Evolutionary conservation across 2,797 vertebrate genomes (phyloP), one percentile per base, ranked within the genome.

Genomic region (Enteromius trimaculatus): DNA sequence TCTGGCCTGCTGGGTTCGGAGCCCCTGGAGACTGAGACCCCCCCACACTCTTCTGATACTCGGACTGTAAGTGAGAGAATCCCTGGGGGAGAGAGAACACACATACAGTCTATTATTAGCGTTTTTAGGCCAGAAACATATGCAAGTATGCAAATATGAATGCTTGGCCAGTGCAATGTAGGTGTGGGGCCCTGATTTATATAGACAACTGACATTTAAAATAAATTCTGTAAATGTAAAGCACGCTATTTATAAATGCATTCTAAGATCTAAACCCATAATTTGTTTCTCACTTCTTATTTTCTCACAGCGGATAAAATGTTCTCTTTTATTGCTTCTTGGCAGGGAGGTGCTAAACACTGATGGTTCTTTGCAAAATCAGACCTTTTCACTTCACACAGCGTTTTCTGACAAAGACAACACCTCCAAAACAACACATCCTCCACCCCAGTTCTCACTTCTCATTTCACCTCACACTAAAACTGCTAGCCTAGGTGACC

Each of bases 11-110:
- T 10, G 96, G 93, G 88, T 96, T 97, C 16, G 96, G 94, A 8
- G 96, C 94, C 82, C 96, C 97, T 77, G 98, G 97, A 0, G 97
- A 99, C 90, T 97, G 97, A 88, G 97, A 93, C 55, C 94, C 94
- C 16, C 96, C 96, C 42, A 97, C 96, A 55, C 95, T 95, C 91
- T 94, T 97, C 92, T 95, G 96, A 91, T 98, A 99, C 92, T 99
- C 98, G 64, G 97, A 93, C 75, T 97, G 95, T 89, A 98, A 94
- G 86, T 99, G 97, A 86, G 97, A 94, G 92, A 98, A 99, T 87
- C 97, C 96, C 98, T 99, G 91, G 13, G 65, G 78, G 31, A 78
- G 1, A 44, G 7, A 75, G 55, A 85, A 49, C 1, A 58, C 66
- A 70, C 29, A 53, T 13, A 26, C 55, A 13, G 55, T 13, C 19